Conservation (phyloP, 2,113 vertebrate species). For the Calidris pugnax region DNA sequence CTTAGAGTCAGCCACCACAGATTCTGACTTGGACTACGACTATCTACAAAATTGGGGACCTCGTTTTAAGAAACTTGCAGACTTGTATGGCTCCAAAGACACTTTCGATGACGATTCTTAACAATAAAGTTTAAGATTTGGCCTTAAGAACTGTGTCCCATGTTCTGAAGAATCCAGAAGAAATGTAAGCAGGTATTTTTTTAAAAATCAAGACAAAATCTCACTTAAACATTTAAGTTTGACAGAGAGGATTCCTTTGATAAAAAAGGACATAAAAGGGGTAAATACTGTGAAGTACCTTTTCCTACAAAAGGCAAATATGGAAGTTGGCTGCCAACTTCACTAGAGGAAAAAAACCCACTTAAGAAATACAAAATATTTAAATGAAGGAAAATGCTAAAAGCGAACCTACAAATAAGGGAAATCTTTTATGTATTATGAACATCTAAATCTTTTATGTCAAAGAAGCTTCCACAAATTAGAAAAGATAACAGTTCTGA, state of each 20-base stretch:
- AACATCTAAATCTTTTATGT: slow-evolving; percentile 77
- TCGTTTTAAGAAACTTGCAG: slow-evolving; percentile 97
- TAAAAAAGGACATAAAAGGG: slow-evolving; percentile 73
- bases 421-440: slow-evolving; percentile 71
- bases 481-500: slow-evolving; percentile 90
- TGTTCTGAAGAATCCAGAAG: slow-evolving; percentile 80
- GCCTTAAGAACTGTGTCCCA: slow-evolving; percentile 84
- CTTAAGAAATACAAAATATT: slow-evolving; percentile 74
- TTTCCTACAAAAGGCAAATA: slow-evolving; percentile 73
- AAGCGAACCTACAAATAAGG: slow-evolving; percentile 65
- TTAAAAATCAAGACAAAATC: slow-evolving; percentile 76
- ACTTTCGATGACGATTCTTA: slow-evolving; percentile 92
- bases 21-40: slow-evolving; percentile 99
- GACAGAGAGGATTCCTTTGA: slow-evolving; percentile 76
- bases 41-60: slow-evolving; percentile 99
- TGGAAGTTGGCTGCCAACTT: slow-evolving; percentile 73
- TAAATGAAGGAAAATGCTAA: slow-evolving; percentile 74
- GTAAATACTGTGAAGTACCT: slow-evolving; percentile 84
- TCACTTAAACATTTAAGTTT: slow-evolving; percentile 76
- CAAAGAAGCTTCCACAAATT: slow-evolving; percentile 85
- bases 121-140: slow-evolving; percentile 83
- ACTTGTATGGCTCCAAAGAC: slow-evolving; percentile 99
- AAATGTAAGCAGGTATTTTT: slow-evolving; percentile 87
- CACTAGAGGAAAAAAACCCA: slow-evolving; percentile 67
- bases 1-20: slow-evolving; percentile 94